Base-by-base conservation (phyloP, 2,888 invertebrate species). In the Dolomedes plantarius region DNA sequence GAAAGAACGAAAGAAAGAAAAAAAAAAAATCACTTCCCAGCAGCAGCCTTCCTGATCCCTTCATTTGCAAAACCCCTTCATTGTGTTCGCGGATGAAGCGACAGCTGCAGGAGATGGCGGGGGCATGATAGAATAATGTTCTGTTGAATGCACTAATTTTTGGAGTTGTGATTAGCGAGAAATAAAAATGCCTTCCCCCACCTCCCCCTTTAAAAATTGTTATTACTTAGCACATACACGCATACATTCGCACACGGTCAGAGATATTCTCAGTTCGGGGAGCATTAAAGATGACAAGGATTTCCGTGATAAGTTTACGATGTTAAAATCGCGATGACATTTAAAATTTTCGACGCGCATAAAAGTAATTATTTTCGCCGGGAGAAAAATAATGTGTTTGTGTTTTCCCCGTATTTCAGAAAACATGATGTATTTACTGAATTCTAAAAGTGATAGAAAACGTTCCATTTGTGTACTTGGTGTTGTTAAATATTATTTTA, bases 91-190 rank as follows among this genome's bases (percentile, higher is more conserved):
- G 29, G 36, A n/a, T 41, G 36, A 28, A 29, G 68, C 83, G 83
- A 83, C 83, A 83, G 83, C 83, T 83, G 83, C 32, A 77, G 32
- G 27, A 83, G 83, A 83, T 83, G 83, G 83, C 67, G 56, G 32
- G n/a, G 56, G 56, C 46, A 83, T 77, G 83, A 65, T 83, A 72
- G 72, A 83, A 83, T 83, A 83, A 82, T 82, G 69, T 64, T 82
- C 71, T 82, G 71, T 71, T 75, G 75, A 50, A 67, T 67, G 77
- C 46, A 46, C 46, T 65, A 19, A 56, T 56, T 56, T 56, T 23
- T 19, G 56, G 16, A 23, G 23, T 23, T 56, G n/a, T 23, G 56
- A 23, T 56, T 23, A 23, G 56, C 6, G 23, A 23, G 16, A 56
- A 56, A 56, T 23, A 56, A 56, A 56, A 56, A 16, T 46, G 36